Base-by-base conservation (phyloP, 2,888 invertebrate genomes). In the Heterodera filipjevi region DNA sequence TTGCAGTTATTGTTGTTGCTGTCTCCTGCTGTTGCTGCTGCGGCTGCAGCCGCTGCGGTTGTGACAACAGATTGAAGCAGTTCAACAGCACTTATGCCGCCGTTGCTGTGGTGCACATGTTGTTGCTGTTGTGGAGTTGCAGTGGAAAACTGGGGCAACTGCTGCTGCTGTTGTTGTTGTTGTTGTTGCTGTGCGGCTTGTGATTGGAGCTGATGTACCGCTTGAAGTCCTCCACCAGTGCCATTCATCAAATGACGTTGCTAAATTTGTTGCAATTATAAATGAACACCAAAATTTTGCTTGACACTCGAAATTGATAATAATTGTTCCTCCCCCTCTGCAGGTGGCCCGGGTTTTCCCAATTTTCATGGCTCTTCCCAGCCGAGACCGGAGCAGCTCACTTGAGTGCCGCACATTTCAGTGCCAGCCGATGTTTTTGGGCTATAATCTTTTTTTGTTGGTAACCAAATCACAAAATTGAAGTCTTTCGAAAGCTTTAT, bases 111-210 rank as follows among this genome's bases (percentile, higher is more conserved):
- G n/a, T n/a, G n/a, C n/a, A n/a, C n/a, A n/a, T n/a, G n/a, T n/a
- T n/a, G n/a, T n/a, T n/a, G n/a, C 5, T 53, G 53, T 53, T 16
- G 53, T 53, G 19, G n/a, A n/a, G 8, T 59, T n/a, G 59, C 59
- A n/a, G 59, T 10, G n/a, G 59, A 59, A n/a, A 59, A 27, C 64
- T 64, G 78, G 30, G 35, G 49, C 78, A 77, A 39, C 59, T 78
- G 78, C 22, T 78, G 79, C 59, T 49, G 77, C 19, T 64, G 77
- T n/a, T n/a, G n/a, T n/a, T n/a, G 66, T 46, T 53, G 77, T 44
- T 80, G 70, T 30, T 49, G 49, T 32, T 68, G 79, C 39, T 27
- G 78, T 30, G 35, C n/a, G 35, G 33, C n/a, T n/a, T n/a, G 12
- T 1, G 59, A n/a, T n/a, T 59, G 59, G 6, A 59, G 59, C 5